Conservation (phyloP, 1,140 invertebrate species). For the Phymastichus coffea region DNA sequence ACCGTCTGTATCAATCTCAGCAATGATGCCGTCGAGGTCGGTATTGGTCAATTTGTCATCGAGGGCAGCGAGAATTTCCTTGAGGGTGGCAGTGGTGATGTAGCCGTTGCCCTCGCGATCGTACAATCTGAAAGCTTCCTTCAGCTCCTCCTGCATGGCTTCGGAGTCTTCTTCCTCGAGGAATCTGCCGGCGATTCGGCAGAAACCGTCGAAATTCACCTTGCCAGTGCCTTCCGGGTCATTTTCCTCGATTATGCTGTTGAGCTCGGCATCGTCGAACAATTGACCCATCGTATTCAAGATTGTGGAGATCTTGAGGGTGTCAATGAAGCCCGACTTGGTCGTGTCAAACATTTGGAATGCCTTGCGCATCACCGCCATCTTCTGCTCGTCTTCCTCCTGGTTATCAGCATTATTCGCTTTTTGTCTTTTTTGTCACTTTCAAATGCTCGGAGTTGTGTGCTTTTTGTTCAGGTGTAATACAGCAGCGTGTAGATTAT, state of each 20-base stretch:
- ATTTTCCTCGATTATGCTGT: slow-evolving; percentile 79
- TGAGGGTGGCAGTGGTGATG: slow-evolving; percentile 86
- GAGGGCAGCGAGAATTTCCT: slow-evolving; percentile 86
- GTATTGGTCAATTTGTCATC: slow-evolving; percentile 85
- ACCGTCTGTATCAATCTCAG: slow-evolving; percentile 92
- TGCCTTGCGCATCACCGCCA: slow-evolving; percentile 85
- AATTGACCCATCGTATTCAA: slow-evolving; percentile 92
- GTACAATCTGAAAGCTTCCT: slow-evolving; percentile 88
- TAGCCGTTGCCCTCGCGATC: slow-evolving; percentile 87
- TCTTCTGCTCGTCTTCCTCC: slow-evolving; percentile 80
- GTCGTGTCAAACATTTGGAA: slow-evolving; percentile 94
- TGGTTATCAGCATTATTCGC: slow-evolving; percentile 34
- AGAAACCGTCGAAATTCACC: slow-evolving; percentile 92
- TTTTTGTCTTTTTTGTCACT: slow-evolving; percentile 6
- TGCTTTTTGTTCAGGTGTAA: neutral
- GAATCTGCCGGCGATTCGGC: slow-evolving; percentile 85
- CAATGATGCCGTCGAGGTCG: slow-evolving; percentile 86
- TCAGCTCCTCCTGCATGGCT: slow-evolving; percentile 91
- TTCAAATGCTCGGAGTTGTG: neutral
- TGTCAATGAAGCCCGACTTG: slow-evolving; percentile 87
- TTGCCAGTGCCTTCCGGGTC: slow-evolving; percentile 83
- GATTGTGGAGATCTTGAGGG: slow-evolving; percentile 85
- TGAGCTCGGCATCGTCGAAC: slow-evolving; percentile 84
- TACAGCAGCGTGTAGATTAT: slow-evolving; percentile 5
- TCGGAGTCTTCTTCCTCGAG: slow-evolving; percentile 88